phyloP scores from a whole-genome alignment of 2,797 vertebrate genomes.

The Poliocrania exsul region DNA sequence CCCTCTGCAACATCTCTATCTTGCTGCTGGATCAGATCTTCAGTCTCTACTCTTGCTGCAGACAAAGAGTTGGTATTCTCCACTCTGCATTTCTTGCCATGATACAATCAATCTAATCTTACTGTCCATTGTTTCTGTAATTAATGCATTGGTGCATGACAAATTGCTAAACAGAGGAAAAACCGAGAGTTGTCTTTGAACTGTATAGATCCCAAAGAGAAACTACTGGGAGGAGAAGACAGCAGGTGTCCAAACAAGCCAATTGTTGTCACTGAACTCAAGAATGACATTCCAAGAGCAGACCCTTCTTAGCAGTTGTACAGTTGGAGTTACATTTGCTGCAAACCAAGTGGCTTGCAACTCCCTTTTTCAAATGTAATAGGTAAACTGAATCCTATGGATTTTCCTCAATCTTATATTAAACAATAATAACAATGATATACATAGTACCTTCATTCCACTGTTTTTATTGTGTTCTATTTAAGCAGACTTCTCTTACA shows the following conservation, averaged over 20 bases:
- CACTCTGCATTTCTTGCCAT: neutral
- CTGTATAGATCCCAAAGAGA: slow-evolving; percentile 9
- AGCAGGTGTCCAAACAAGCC: slow-evolving; percentile 28
- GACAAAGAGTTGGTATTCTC: neutral
- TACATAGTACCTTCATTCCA: neutral
- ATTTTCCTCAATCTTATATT: neutral
- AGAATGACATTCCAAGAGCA: neutral
- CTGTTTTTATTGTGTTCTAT: neutral
- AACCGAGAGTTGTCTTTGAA: neutral
- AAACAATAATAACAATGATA: neutral
- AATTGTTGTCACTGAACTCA: neutral
- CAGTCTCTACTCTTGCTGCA: neutral
- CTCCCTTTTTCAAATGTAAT: neutral
- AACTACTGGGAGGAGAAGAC: neutral
- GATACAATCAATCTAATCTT: slow-evolving; percentile 31
- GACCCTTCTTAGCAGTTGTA: neutral
- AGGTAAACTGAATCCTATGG: neutral
- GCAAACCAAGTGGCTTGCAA: neutral
- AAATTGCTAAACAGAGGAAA: slow-evolving; percentile 31
- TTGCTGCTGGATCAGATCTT: neutral
- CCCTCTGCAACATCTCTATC: neutral
- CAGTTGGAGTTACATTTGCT: neutral
- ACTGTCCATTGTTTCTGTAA: slow-evolving; percentile 53
- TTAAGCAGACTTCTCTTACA: neutral
- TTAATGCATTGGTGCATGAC: slow-evolving; percentile 2